Evolutionary conservation across 2,113 vertebrate species (phyloP), one percentile per base, ranked within the genome.

Genomic region (Emydura subglobosa): DNA sequence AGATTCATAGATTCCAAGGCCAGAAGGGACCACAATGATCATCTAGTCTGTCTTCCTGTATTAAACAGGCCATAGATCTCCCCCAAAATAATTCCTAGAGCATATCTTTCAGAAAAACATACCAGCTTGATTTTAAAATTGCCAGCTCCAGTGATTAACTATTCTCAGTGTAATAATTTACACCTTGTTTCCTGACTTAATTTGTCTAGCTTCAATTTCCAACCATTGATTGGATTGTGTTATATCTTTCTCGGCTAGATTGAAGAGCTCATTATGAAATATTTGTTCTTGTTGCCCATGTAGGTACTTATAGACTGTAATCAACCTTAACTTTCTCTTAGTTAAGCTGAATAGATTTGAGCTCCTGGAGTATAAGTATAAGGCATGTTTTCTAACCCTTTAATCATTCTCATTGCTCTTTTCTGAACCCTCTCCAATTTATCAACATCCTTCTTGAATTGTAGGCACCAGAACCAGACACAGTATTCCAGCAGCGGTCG

Each of bases 401-500:
- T n/a, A n/a, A 34, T 68, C 61, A 9, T n/a, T 68, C 61, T 42
- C 24, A 6, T 78, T 83, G 47, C 87, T 7, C 11, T 89, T 53
- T 72, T n/a, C 14, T 61, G 57, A 79, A 25, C 10, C 34, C 61
- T 19, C 31, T 61, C 39, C 81, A 10, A n/a, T 83, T 51, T 78
- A 87, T n/a, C 54, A 44, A 65, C 78, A 21, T 3, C 50, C 57
- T 8, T 2, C 4, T 31, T 54, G 0, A 2, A 4, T 3, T 4
- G 83, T 82, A 79, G 13, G 44, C 57, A 81, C 31, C n/a, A 3
- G 2, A 83, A 53, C 83, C 39, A 17, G n/a, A 39, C 44, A 50
- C 9, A 34, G 14, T 57, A 91, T 42, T 4, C 1, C 25, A 55
- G 42, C 78, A 79, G 53, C 42, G 27, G 6, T 27, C 0, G 0